These are phyloP conservation scores for Unio pictorum DNA, from an alignment of 2,888 invertebrate species.

Conservation along the genomic window DNA sequence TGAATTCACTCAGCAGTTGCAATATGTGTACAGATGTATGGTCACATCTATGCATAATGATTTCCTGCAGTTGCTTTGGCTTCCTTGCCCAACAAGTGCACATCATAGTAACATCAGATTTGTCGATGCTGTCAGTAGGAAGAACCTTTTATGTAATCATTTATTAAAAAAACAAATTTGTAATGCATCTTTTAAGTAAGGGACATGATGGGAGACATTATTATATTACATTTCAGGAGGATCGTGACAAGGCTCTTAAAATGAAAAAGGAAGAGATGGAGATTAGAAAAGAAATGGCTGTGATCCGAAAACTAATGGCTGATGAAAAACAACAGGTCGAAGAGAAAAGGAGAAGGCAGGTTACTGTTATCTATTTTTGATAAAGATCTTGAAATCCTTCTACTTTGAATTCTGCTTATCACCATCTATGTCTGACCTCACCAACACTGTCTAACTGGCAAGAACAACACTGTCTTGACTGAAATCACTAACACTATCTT, in stretches of 20 bases:
- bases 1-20: too few relatives aligned
- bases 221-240: constrained; percentile 45
- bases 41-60: too few relatives aligned
- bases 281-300: constrained; percentile 65
- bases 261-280: constrained; percentile 62
- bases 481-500: too few relatives aligned
- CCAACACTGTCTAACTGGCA: too few relatives aligned
- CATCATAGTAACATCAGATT: too few relatives aligned
- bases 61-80: too few relatives aligned
- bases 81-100: too few relatives aligned
- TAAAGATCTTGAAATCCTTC: not conserved
- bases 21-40: too few relatives aligned
- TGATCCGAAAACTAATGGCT: constrained; percentile 66
- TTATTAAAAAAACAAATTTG: not conserved
- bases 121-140: too few relatives aligned
- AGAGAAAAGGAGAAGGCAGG: constrained; percentile 50
- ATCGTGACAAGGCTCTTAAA: constrained; percentile 50
- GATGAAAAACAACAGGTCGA: constrained; percentile 51
- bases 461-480: too few relatives aligned
- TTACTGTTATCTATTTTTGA: not conserved
- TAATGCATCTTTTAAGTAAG: not conserved
- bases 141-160: not conserved
- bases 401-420: too few relatives aligned
- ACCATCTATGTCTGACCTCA: too few relatives aligned
- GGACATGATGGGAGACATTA: not conserved